A percentile compares a stretch with the other conserved stretches of the same genome.
Conservation (phyloP, 2,888 invertebrate genomes). For the Selenia dentaria region DNA sequence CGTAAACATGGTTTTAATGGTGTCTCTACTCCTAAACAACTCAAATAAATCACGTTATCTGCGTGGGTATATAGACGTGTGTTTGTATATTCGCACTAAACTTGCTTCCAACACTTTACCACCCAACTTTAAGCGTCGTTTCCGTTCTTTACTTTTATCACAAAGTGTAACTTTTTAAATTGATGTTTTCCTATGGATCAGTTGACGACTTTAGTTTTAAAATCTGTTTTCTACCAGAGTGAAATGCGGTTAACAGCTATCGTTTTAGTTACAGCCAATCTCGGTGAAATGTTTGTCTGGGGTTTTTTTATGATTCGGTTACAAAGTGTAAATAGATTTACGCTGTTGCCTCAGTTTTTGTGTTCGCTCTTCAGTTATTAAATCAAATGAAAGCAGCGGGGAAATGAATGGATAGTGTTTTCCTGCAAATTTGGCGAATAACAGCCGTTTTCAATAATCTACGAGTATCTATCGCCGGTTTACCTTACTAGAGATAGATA, state of each 20-base stretch:
- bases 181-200: constrained; percentile 58
- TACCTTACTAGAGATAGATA: too few species aligned
- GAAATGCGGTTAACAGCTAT: constrained; percentile 48
- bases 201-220: constrained; percentile 55
- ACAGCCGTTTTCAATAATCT: too few species aligned
- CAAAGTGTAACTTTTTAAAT: constrained; percentile 55
- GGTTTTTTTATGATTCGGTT: constrained; percentile 9
- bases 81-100: background rate
- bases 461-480: too few species aligned
- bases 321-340: background rate
- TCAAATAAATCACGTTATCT: background rate
- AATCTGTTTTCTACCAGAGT: constrained; percentile 55
- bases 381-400: constrained; percentile 3
- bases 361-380: background rate
- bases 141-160: constrained; percentile 49
- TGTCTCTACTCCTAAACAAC: too few species aligned
- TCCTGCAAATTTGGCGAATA: too few species aligned
- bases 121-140: constrained; percentile 47
- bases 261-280: constrained; percentile 29
- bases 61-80: background rate
- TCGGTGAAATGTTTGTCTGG: constrained; percentile 14
- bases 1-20: too few species aligned
- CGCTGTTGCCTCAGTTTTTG: background rate
- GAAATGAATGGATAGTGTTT: constrained; percentile 2
- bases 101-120: constrained; percentile 39